phyloP scores from a whole-genome alignment of 2,797 vertebrate genomes.

The Rhodeus uyekii region DNA sequence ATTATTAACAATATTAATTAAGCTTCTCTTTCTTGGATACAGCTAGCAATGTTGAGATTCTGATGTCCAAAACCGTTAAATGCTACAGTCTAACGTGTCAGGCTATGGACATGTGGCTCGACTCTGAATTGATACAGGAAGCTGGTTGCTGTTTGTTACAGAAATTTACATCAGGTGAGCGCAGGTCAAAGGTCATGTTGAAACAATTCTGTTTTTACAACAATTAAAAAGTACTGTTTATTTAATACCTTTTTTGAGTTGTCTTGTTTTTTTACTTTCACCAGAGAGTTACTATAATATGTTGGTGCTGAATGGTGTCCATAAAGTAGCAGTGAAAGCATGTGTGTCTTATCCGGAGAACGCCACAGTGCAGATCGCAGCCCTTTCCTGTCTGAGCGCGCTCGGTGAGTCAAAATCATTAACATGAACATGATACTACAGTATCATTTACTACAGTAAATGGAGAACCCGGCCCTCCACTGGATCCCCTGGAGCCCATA shows the following conservation, averaged over 20 bases:
- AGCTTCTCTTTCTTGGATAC: constrained; percentile 17
- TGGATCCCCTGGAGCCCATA: neutral
- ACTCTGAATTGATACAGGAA: constrained; percentile 86
- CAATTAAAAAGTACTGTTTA: neutral
- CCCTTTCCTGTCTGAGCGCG: constrained; percentile 86
- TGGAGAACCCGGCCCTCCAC: neutral
- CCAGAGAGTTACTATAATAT: constrained; percentile 93
- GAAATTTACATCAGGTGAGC: constrained; percentile 89
- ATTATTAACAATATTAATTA: neutral
- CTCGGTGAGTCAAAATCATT: constrained; percentile 82
- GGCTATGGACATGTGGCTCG: constrained; percentile 82
- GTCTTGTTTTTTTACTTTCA: neutral
- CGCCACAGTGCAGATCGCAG: constrained; percentile 79
- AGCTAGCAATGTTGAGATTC: constrained; percentile 92
- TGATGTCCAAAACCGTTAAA: constrained; percentile 93
- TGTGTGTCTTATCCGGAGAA: constrained; percentile 82
- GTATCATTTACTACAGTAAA: too few relatives aligned
- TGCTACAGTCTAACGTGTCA: constrained; percentile 86
- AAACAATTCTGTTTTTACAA: neutral
- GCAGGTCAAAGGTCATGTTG: neutral
- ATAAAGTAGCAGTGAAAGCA: constrained; percentile 82
- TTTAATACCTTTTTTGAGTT: neutral
- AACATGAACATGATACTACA: neutral
- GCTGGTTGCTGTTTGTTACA: constrained; percentile 86
- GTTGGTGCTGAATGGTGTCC: constrained; percentile 90